Evolutionary conservation across 2,797 vertebrate genomes (phyloP).

Genomic region (Taenioides sp.): DNA sequence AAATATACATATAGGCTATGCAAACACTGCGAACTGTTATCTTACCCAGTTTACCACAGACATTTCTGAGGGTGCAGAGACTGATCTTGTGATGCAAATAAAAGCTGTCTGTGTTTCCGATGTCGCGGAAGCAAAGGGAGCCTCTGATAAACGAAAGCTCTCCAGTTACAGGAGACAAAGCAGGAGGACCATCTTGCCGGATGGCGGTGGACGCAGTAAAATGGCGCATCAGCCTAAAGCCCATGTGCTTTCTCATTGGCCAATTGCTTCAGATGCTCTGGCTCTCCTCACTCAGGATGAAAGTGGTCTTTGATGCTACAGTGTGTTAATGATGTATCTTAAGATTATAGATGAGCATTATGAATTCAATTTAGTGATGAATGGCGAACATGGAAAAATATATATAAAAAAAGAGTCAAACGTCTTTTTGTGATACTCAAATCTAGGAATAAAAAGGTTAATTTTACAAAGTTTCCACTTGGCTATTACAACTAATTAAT

Average conservation of each 20-base stretch:
- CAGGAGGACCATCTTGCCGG: slow-evolving; percentile 85
- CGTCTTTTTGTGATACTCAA: too few species aligned
- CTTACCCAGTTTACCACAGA: slow-evolving; percentile 82
- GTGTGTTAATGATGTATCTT: not conserved
- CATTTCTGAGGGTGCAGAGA: slow-evolving; percentile 73
- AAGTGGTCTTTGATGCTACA: not conserved
- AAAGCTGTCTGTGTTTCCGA: slow-evolving; percentile 15
- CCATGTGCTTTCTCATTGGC: slow-evolving; percentile 63
- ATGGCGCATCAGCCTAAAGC: slow-evolving; percentile 80
- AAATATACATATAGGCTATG: slow-evolving; percentile 43
- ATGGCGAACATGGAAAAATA: too few species aligned
- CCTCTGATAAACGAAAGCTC: slow-evolving; percentile 51
- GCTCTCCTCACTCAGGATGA: slow-evolving; percentile 3
- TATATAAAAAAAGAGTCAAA: too few species aligned
- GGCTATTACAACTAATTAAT: too few species aligned
- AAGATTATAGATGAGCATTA: not conserved
- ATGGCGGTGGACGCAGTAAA: slow-evolving; percentile 82
- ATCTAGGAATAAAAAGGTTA: too few species aligned
- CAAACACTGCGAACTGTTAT: slow-evolving; percentile 38
- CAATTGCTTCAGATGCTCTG: slow-evolving; percentile 20
- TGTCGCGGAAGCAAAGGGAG: slow-evolving; percentile 30
- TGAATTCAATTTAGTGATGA: not conserved
- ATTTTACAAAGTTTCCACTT: too few species aligned
- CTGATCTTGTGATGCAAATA: slow-evolving; percentile 7
- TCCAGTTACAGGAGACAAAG: slow-evolving; percentile 80